A percentile compares a stretch with the other conserved stretches of the same genome.
phyloP scores from a whole-genome alignment of 53 echinoderm and acorn worm species.

The Henricia sp. region DNA sequence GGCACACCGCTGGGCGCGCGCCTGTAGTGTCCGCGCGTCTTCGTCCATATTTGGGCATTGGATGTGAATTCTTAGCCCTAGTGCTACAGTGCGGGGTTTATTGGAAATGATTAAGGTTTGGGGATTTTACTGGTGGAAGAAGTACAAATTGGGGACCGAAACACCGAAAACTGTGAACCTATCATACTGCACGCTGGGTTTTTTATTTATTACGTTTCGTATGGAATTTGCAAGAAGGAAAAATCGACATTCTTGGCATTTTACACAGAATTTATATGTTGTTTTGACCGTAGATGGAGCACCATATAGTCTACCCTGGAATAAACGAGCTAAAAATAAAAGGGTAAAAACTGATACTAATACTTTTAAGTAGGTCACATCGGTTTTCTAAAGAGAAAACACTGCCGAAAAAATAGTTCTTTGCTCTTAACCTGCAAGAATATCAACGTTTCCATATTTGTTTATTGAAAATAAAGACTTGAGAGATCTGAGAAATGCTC shows the following conservation, averaged over 20 bases:
- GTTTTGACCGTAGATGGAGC: constrained; percentile 44
- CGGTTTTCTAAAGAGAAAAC: too few relatives aligned
- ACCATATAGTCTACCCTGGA: too few relatives aligned
- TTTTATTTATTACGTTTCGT: constrained; percentile 44
- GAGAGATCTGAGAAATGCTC: too few relatives aligned
- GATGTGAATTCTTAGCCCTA: constrained; percentile 13
- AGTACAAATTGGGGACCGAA: background rate
- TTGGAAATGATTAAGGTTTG: background rate
- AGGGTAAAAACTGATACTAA: too few relatives aligned
- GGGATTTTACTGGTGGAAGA: too few relatives aligned
- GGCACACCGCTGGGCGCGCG: constrained; percentile 60
- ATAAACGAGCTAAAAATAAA: too few relatives aligned
- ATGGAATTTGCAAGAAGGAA: constrained; percentile 53
- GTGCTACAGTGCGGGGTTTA: background rate
- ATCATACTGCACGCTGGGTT: constrained; percentile 25
- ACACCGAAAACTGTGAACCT: background rate
- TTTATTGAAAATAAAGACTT: too few relatives aligned
- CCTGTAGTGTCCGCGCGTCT: constrained; percentile 45
- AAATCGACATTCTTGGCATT: constrained; percentile 45
- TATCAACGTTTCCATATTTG: too few relatives aligned
- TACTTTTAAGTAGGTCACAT: too few relatives aligned
- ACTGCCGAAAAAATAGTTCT: too few relatives aligned
- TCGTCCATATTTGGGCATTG: constrained; percentile 56
- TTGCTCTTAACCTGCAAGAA: too few relatives aligned
- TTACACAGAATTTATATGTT: constrained; percentile 2